phyloP scores from a whole-genome alignment of 2,888 invertebrate genomes.

The Ichneumon xanthorius region DNA sequence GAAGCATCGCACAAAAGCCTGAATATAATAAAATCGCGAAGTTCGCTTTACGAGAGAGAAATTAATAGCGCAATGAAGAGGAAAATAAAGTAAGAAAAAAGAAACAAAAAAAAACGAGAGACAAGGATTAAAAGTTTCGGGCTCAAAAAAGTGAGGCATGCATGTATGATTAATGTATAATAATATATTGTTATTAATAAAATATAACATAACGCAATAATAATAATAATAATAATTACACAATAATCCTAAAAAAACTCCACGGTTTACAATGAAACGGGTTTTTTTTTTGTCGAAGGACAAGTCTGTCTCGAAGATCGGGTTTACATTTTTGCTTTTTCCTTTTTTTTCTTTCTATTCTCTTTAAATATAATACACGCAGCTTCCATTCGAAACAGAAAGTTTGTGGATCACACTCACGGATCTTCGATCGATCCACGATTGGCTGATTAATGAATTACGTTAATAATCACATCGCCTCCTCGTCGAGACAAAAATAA shows the following conservation, averaged over 20 bases:
- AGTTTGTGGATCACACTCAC: conserved; percentile 14
- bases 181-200: conserved; percentile 84
- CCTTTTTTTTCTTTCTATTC: conserved; percentile 20
- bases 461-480: background rate
- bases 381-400: conserved; percentile 31
- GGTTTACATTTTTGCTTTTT: conserved; percentile 41
- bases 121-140: conserved; percentile 65
- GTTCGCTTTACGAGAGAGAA: background rate
- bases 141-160: conserved; percentile 77
- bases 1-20: conserved; percentile 55
- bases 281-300: conserved; percentile 30
- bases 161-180: conserved; percentile 81
- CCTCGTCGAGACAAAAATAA: no score
- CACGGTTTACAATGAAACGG: conserved; percentile 76
- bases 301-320: conserved; percentile 36
- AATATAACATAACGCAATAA: conserved; percentile 84
- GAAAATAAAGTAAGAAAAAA: conserved; percentile 1
- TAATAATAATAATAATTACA: conserved; percentile 83
- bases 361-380: conserved; percentile 24
- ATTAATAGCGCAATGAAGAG: conserved; percentile 30
- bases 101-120: conserved; percentile 13
- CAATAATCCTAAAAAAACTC: conserved; percentile 77
- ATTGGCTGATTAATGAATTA: conserved; percentile 9
- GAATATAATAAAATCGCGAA: conserved; percentile 45
- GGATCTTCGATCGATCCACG: conserved; percentile 22